These are phyloP conservation scores for Perdita meconis DNA, from an alignment of 2,888 invertebrate genomes.

Conservation along the genomic window DNA sequence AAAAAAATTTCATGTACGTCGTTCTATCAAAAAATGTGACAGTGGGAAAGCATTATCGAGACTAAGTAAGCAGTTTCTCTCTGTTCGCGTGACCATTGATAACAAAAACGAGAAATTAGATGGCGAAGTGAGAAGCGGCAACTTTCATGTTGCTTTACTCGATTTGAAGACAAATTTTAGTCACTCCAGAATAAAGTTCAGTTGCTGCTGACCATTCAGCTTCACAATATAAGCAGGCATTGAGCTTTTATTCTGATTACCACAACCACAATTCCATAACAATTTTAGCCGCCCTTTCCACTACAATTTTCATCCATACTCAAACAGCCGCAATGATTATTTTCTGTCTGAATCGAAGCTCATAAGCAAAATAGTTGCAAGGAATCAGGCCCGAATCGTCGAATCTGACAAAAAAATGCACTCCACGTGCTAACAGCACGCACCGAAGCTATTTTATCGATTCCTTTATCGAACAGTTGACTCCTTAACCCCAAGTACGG, in stretches of 20 bases:
- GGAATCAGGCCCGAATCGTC: too few relatives aligned
- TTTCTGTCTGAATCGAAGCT: too few relatives aligned
- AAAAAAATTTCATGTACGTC: slow-evolving; percentile 3
- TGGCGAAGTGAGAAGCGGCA: not conserved
- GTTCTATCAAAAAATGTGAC: not conserved
- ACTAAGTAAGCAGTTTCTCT: slow-evolving; percentile 24
- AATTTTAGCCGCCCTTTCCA: too few relatives aligned
- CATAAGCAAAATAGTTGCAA: too few relatives aligned
- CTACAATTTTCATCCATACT: too few relatives aligned
- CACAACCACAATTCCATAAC: too few relatives aligned
- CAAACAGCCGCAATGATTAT: too few relatives aligned
- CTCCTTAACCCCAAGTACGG: not conserved
- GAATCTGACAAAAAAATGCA: not conserved
- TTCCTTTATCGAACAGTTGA: not conserved
- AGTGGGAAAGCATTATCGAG: not conserved
- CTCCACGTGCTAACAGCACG: not conserved
- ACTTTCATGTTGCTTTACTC: not conserved
- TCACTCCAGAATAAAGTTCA: too few relatives aligned
- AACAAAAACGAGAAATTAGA: not conserved
- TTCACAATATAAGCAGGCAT: too few relatives aligned
- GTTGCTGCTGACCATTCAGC: too few relatives aligned
- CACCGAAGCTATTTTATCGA: not conserved
- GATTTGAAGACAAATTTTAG: too few relatives aligned
- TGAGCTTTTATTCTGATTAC: too few relatives aligned
- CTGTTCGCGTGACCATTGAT: slow-evolving; percentile 6